A percentile compares a stretch with the other conserved stretches of the same genome.
These are phyloP conservation scores for Pterobdella sp. DNA, from an alignment of 2,888 invertebrate genomes.

Conservation along the genomic window DNA sequence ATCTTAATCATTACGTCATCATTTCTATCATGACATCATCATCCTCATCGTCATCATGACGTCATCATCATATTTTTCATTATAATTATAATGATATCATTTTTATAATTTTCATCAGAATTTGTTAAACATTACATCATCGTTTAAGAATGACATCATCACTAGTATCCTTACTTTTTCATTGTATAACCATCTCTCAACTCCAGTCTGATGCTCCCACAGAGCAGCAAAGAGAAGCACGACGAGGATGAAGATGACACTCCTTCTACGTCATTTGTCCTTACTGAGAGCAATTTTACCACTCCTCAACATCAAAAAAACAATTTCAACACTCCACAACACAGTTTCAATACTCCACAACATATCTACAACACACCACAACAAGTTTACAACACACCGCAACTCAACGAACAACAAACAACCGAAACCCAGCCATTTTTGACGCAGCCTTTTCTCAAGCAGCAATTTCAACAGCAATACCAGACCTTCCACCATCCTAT, in stretches of 20 bases:
- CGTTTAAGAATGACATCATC: too few relatives aligned
- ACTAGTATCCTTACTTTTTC: too few relatives aligned
- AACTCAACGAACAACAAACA: background rate
- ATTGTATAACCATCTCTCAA: background rate
- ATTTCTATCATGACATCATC: too few relatives aligned
- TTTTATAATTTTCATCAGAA: too few relatives aligned
- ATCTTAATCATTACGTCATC: too few relatives aligned
- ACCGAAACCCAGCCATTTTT: background rate
- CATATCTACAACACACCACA: background rate
- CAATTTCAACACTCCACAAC: background rate
- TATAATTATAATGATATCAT: too few relatives aligned
- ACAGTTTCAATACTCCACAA: background rate
- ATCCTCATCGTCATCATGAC: too few relatives aligned
- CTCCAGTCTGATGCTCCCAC: background rate
- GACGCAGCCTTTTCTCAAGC: background rate
- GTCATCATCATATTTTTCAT: too few relatives aligned
- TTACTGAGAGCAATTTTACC: background rate
- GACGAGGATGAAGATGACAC: background rate
- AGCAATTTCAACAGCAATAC: slow-evolving; percentile 7
- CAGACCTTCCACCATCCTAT: background rate
- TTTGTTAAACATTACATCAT: too few relatives aligned
- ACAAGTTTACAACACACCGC: background rate
- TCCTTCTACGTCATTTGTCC: background rate
- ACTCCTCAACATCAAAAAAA: slow-evolving; percentile 11
- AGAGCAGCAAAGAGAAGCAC: background rate